These are phyloP conservation scores for Beaufortia kweichowensis DNA, from an alignment of 2,113 vertebrate species.

Conservation along the genomic window DNA sequence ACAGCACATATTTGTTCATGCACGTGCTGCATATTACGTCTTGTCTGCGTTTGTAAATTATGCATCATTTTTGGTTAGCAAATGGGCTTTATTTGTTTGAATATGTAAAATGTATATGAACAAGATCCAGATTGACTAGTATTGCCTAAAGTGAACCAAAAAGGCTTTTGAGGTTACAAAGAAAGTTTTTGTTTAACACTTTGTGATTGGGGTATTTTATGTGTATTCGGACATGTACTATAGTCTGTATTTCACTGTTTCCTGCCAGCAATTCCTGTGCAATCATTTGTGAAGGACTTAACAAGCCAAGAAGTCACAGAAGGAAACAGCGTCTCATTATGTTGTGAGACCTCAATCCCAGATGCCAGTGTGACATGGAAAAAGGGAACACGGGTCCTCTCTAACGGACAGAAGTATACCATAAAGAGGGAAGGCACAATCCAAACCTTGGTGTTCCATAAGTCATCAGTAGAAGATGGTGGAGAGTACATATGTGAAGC, in stretches of 20 bases:
- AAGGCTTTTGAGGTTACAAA: no score
- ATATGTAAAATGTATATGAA: not conserved
- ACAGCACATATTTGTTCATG: not conserved
- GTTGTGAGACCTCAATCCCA: slow-evolving; percentile 74
- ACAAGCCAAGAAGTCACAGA: slow-evolving; percentile 68
- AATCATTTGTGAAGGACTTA: slow-evolving; percentile 73
- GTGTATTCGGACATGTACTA: not conserved
- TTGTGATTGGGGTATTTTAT: not conserved
- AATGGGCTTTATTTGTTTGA: not conserved
- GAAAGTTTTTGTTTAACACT: not conserved
- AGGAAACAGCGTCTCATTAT: slow-evolving; percentile 64
- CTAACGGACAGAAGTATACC: slow-evolving; percentile 72
- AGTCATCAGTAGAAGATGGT: slow-evolving; percentile 69
- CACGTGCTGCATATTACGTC: not conserved
- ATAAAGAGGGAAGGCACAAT: slow-evolving; percentile 67
- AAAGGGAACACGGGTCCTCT: slow-evolving; percentile 70
- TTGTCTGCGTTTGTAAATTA: not conserved
- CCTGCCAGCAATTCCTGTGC: slow-evolving; percentile 68
- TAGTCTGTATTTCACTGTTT: slow-evolving; percentile 37
- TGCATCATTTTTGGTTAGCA: not conserved
- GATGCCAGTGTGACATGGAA: slow-evolving; percentile 72
- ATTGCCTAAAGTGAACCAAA: no score
- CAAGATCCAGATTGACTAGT: not conserved
- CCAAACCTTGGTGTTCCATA: slow-evolving; percentile 71
- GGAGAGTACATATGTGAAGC: slow-evolving; percentile 79